These are phyloP conservation scores for Anastrepha ludens DNA, from an alignment of 1,140 invertebrate species.

Conservation along the genomic window DNA sequence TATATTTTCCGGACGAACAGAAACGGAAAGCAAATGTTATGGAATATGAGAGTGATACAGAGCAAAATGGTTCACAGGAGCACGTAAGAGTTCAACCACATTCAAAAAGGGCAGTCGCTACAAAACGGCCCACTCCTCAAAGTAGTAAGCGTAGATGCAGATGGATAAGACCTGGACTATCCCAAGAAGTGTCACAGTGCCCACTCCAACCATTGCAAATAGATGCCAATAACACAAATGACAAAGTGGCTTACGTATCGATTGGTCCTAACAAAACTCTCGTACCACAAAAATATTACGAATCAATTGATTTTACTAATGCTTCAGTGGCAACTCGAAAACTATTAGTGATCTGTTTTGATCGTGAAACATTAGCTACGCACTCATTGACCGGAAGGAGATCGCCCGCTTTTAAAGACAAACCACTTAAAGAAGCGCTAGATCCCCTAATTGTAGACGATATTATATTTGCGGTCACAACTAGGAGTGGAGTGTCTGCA, in stretches of 20 bases:
- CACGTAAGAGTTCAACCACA: neutral
- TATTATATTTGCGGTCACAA: constrained; percentile 72
- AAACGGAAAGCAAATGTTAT: neutral
- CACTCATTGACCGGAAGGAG: constrained; percentile 75
- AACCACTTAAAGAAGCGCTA: constrained; percentile 70
- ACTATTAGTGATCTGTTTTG: constrained; percentile 70
- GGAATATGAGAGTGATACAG: neutral
- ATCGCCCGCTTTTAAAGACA: constrained; percentile 73
- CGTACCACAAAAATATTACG: constrained; percentile 67
- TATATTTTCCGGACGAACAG: constrained; percentile 60
- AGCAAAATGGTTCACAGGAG: neutral
- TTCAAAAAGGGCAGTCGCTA: neutral
- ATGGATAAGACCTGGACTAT: too few species aligned
- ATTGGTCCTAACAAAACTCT: constrained; percentile 73
- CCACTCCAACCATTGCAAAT: too few species aligned
- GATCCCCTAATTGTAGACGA: constrained; percentile 71
- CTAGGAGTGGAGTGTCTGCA: constrained; percentile 70
- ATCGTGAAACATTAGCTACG: constrained; percentile 71
- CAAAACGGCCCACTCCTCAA: neutral
- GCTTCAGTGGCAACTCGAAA: constrained; percentile 73
- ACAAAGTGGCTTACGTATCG: constrained; percentile 56
- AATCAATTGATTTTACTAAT: constrained; percentile 72
- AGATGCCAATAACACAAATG: too few species aligned
- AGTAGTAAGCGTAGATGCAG: too few species aligned
- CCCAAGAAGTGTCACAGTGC: too few species aligned